These are phyloP conservation scores for Lophura nycthemera DNA, from an alignment of 2,113 vertebrate species.

Conservation along the genomic window DNA sequence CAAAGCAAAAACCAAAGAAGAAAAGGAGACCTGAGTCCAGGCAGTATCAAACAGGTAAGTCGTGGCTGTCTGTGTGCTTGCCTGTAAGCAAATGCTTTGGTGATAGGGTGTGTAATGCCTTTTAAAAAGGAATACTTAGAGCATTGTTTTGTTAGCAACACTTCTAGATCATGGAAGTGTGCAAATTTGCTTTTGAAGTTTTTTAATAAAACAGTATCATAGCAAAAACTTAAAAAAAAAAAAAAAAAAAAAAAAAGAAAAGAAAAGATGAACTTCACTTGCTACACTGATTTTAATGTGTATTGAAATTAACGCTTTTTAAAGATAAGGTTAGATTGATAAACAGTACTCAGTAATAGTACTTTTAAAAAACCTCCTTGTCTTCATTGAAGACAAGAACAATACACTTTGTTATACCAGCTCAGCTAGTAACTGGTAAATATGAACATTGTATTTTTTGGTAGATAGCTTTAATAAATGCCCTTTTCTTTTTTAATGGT, in stretches of 20 bases:
- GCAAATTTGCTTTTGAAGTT: background rate
- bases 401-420: background rate
- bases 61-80: background rate
- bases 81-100: background rate
- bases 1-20: constrained; percentile 91
- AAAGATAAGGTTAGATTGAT: background rate
- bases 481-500: background rate
- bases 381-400: background rate
- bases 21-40: constrained; percentile 92
- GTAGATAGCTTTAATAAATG: background rate
- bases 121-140: background rate
- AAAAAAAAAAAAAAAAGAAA: background rate
- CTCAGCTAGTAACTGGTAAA: background rate
- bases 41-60: constrained; percentile 96
- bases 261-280: background rate
- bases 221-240: background rate
- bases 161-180: background rate
- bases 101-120: background rate
- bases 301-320: background rate
- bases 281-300: background rate
- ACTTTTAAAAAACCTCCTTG: background rate
- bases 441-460: background rate
- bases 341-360: background rate
- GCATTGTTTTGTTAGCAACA: background rate
- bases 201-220: background rate